A percentile compares a stretch with the other conserved stretches of the same genome.
Evolutionary conservation across 2,113 vertebrate species (phyloP).

Genomic region (Mormyrus lacerda): DNA sequence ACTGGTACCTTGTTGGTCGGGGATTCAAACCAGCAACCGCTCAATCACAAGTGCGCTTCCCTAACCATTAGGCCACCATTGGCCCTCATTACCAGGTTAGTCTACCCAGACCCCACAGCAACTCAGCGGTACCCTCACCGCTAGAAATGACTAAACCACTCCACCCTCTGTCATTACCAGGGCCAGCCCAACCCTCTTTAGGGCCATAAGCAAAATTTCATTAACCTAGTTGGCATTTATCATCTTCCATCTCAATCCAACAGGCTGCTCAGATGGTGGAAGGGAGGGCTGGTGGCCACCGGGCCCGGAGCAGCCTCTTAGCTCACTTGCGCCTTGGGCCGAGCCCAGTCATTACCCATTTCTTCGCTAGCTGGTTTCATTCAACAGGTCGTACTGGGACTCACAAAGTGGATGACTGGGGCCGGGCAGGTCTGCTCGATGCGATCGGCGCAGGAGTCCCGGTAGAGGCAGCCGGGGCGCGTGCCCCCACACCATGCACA

Average conservation of each 20-base stretch:
- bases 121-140: neutral
- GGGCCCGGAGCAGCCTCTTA: neutral
- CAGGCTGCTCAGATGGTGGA: neutral
- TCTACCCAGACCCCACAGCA: neutral
- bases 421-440: constrained; percentile 81
- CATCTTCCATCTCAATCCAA: neutral
- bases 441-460: constrained; percentile 66
- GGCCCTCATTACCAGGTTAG: too few relatives aligned
- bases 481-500: constrained; percentile 87
- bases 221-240: neutral
- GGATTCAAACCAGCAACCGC: too few relatives aligned
- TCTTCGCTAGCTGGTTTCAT: neutral
- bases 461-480: constrained; percentile 70
- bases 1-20: too few relatives aligned
- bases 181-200: neutral
- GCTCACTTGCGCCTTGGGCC: neutral
- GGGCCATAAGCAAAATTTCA: neutral
- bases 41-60: too few relatives aligned
- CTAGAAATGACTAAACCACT: neutral
- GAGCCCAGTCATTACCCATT: neutral
- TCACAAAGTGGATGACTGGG: constrained; percentile 80
- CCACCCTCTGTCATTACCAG: neutral
- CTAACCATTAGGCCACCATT: too few relatives aligned
- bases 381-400: constrained; percentile 33
- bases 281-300: neutral